Base-by-base conservation (phyloP, 2,888 invertebrate genomes). In the Eledone cirrhosa region DNA sequence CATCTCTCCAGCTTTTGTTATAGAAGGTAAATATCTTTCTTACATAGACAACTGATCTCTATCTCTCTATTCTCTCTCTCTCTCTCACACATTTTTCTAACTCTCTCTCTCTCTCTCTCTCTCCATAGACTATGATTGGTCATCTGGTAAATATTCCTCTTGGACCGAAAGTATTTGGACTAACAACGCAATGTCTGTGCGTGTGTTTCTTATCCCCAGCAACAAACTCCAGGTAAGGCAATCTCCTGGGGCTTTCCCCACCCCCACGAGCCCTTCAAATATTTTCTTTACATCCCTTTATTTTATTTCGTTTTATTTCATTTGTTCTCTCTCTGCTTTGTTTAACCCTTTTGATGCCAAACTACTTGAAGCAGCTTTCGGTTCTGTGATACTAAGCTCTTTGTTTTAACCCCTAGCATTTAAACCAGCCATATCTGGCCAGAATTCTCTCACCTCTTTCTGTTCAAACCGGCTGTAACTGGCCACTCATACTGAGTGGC, bases 111-210 rank as follows among this genome's bases (percentile, higher is more conserved):
- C n/a, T 16, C 22, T 53, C 74, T 33, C 0, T 63, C 14, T 53
- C 63, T n/a, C 78, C 81, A 78, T 78, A 85, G 86, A 81, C 77
- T 88, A 88, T 80, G 84, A 88, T 80, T 87, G 86, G 85, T 77
- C 74, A 5, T 87, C 87, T 11, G 83, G 83, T n/a, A 78, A 85
- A 63, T 89, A 85, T 78, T 85, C 88, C n/a, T 87, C 88, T 11
- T 89, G 89, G 89, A 86, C 88, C 29, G 89, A 89, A 80, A 88
- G 88, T 76, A 80, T 83, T 22, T 89, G 88, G 88, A 80, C 82
- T 1, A 33, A 48, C 2, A 83, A 85, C 82, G 86, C 85, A 59
- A 83, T 87, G 53, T 76, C 80, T 14, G 83, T 88, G 31, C 81
- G 87, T 33, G 80, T 88, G 31, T 89, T 89, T 80, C 84, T 89